phyloP scores from a whole-genome alignment of 2,888 invertebrate genomes.

The Melinopterus prodromus region DNA sequence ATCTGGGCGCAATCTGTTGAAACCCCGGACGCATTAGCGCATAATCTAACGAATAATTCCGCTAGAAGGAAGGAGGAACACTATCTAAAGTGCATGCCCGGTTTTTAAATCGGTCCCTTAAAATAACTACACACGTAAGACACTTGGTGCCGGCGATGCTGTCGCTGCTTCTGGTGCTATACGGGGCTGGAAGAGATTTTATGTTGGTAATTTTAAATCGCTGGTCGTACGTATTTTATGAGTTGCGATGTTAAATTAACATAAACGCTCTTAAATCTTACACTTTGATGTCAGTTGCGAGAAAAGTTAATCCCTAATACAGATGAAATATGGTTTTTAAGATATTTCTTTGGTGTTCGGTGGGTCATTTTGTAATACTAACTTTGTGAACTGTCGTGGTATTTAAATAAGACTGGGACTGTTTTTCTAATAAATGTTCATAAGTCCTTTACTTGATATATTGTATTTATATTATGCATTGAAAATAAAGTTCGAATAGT shows the following conservation, averaged over 20 bases:
- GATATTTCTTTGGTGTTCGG: too few relatives aligned
- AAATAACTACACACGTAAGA: not conserved
- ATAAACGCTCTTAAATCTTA: not conserved
- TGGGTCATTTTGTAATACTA: too few relatives aligned
- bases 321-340: too few relatives aligned
- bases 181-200: not conserved
- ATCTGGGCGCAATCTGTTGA: conserved; percentile 37
- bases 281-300: too few relatives aligned
- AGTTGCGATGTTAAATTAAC: not conserved
- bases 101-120: not conserved
- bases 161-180: not conserved
- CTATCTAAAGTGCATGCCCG: not conserved
- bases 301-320: too few relatives aligned
- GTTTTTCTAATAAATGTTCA: too few relatives aligned
- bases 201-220: not conserved
- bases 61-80: not conserved
- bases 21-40: conserved; percentile 35
- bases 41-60: conserved; percentile 36
- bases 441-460: too few relatives aligned
- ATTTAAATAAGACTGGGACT: too few relatives aligned
- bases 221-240: not conserved
- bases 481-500: too few relatives aligned
- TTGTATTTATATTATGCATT: too few relatives aligned
- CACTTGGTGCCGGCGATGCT: not conserved
- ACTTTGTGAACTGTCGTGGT: too few relatives aligned